These are phyloP conservation scores for Periplaneta americana DNA, from an alignment of 1,140 invertebrate species.

Conservation along the genomic window DNA sequence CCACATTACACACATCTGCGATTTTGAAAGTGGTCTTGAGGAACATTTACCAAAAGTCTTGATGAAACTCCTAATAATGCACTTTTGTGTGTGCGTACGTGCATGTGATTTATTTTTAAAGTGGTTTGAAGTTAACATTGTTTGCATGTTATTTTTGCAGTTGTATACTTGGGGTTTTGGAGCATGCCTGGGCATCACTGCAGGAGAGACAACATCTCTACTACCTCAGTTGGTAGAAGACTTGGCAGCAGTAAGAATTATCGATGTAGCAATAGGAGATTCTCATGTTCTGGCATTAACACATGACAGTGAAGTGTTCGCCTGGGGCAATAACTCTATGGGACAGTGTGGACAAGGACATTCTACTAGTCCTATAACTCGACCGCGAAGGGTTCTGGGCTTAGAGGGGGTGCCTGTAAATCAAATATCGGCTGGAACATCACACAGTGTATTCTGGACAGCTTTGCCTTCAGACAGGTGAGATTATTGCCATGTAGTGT, in stretches of 20 bases:
- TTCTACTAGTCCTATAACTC: constrained; percentile 52
- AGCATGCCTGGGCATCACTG: constrained; percentile 49
- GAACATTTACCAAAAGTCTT: no score
- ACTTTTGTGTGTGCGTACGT: no score
- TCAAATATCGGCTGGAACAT: constrained; percentile 62
- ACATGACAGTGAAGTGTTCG: constrained; percentile 44
- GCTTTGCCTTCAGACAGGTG: constrained; percentile 37
- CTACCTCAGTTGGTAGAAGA: constrained; percentile 42
- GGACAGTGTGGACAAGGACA: constrained; percentile 67
- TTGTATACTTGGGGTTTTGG: constrained; percentile 59
- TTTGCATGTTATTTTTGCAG: constrained; percentile 31
- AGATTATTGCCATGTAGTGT: background rate
- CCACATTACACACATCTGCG: no score
- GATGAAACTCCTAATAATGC: background rate
- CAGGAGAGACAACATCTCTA: constrained; percentile 48
- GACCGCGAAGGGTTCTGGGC: constrained; percentile 54
- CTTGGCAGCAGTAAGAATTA: constrained; percentile 32
- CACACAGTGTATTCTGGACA: constrained; percentile 65
- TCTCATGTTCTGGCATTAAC: constrained; percentile 55
- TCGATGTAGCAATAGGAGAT: constrained; percentile 49
- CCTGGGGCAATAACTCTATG: constrained; percentile 66
- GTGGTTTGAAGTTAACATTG: background rate
- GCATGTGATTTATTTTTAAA: no score
- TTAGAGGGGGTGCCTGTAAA: constrained; percentile 52
- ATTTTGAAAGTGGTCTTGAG: no score